These are phyloP conservation scores for Amazona guildingii DNA, from an alignment of 2,113 vertebrate species.

Conservation along the genomic window DNA sequence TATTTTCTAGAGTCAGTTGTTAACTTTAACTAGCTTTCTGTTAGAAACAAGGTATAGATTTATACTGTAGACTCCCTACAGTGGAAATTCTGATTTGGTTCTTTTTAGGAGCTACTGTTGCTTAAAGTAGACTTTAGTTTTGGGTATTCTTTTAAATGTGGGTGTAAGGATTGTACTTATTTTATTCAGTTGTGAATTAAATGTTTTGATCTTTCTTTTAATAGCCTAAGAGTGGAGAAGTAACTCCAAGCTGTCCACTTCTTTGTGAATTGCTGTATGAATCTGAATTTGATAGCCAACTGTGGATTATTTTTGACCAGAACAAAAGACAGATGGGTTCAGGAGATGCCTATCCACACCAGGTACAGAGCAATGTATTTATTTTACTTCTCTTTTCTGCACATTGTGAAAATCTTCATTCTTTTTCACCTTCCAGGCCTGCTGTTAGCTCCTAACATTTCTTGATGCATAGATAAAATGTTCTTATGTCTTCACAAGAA, in stretches of 20 bases:
- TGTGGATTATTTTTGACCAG: conserved; percentile 98
- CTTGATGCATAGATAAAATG: not conserved
- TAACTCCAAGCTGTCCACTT: conserved; percentile 93
- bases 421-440: not conserved
- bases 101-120: not conserved
- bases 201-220: conserved; percentile 11
- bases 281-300: conserved; percentile 97
- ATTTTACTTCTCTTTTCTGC: not conserved
- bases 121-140: not conserved
- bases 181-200: not conserved
- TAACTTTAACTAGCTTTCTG: not conserved
- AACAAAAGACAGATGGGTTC: conserved; percentile 96
- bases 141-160: not conserved
- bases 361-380: conserved; percentile 77
- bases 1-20: not conserved
- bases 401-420: not conserved
- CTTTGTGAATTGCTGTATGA: conserved; percentile 95
- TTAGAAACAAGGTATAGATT: not conserved
- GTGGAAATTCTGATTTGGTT: not conserved
- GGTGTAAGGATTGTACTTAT: not conserved
- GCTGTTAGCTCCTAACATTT: not conserved
- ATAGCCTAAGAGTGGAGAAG: conserved; percentile 96
- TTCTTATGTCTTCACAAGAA: not conserved
- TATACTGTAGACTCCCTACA: not conserved
- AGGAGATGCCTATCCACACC: conserved; percentile 97